Conservation (phyloP, 2,113 vertebrate genomes). For the Menura novaehollandiae region DNA sequence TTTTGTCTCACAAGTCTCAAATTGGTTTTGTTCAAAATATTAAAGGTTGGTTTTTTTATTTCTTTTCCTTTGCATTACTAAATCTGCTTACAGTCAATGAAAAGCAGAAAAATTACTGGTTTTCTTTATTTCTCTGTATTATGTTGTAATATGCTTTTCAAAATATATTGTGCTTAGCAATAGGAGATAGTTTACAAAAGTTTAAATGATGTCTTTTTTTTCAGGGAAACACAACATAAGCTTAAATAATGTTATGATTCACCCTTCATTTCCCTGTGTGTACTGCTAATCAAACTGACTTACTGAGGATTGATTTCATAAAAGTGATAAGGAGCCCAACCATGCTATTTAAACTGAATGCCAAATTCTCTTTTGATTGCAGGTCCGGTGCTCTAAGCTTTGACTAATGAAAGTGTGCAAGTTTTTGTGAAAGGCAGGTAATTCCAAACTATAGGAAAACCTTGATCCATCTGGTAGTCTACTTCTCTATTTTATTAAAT, state of each 20-base stretch:
- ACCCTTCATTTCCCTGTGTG: not conserved
- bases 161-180: not conserved
- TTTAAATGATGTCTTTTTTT: not conserved
- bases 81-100: not conserved
- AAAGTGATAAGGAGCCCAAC: not conserved
- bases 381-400: not conserved
- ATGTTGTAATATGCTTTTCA: not conserved
- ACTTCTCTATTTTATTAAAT: not conserved
- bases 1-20: not conserved
- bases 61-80: not conserved
- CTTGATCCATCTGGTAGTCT: not conserved
- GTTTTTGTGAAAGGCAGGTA: not conserved
- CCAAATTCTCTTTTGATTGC: not conserved
- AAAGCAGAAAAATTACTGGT: not conserved
- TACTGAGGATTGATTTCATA: not conserved
- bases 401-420: not conserved
- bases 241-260: not conserved
- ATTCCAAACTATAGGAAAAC: not conserved
- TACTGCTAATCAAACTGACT: not conserved
- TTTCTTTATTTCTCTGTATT: not conserved
- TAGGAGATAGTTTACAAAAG: not conserved
- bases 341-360: not conserved
- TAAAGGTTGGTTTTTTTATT: not conserved
- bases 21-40: not conserved
- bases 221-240: not conserved